These are phyloP conservation scores for Leptinotarsa lineolata DNA, from an alignment of 1,140 invertebrate species.

Conservation along the genomic window DNA sequence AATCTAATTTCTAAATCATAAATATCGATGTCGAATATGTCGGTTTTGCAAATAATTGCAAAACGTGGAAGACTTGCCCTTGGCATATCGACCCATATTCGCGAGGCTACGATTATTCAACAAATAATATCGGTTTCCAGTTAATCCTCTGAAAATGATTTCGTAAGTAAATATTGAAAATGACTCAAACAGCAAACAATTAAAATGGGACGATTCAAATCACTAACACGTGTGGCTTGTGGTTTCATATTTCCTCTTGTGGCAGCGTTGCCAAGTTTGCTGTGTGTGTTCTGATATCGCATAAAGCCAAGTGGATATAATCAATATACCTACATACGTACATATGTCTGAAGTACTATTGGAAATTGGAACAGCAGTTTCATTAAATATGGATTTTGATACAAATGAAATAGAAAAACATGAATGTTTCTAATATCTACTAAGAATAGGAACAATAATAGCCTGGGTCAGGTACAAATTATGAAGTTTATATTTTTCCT, in stretches of 20 bases:
- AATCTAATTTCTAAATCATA: too few relatives aligned
- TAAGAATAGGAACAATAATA: too few relatives aligned
- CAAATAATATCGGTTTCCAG: conserved; percentile 1
- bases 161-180: conserved; percentile 6
- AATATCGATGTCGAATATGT: not conserved
- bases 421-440: too few relatives aligned
- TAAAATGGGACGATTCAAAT: not conserved
- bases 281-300: too few relatives aligned
- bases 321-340: too few relatives aligned
- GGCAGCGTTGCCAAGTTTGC: not conserved
- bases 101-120: not conserved
- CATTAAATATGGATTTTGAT: too few relatives aligned
- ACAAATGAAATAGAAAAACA: too few relatives aligned
- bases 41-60: not conserved
- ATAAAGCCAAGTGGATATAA: too few relatives aligned
- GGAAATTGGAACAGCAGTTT: too few relatives aligned
- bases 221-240: not conserved
- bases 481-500: too few relatives aligned
- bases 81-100: conserved; percentile 8
- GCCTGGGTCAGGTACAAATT: too few relatives aligned
- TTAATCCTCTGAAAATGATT: conserved; percentile 3
- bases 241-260: not conserved
- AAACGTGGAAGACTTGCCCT: conserved; percentile 2
- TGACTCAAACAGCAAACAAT: conserved; percentile 2
- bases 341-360: too few relatives aligned